phyloP scores from a whole-genome alignment of 2,113 vertebrate species.

The Hystrix cristata region DNA sequence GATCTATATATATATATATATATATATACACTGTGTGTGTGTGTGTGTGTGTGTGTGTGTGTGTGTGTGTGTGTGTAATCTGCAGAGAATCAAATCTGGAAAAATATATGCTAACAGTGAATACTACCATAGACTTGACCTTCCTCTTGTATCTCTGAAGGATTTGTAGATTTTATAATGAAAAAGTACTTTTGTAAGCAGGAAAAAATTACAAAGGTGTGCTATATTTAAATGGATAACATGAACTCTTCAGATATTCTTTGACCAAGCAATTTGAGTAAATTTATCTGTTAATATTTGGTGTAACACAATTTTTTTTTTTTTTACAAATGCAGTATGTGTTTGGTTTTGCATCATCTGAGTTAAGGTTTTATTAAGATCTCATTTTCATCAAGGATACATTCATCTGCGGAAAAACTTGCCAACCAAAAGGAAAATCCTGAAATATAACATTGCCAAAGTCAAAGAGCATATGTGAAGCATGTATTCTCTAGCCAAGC shows the following conservation, averaged over 20 bases:
- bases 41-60: no score
- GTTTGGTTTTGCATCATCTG: constrained; percentile 25
- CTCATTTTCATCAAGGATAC: constrained; percentile 62
- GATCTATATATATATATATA: neutral
- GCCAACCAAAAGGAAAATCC: constrained; percentile 61
- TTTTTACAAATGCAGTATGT: neutral
- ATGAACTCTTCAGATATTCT: neutral
- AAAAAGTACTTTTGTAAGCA: constrained; percentile 18
- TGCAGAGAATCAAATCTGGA: neutral
- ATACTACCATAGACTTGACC: neutral
- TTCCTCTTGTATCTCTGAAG: neutral
- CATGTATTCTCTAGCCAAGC: constrained; percentile 11
- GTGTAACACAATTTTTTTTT: neutral
- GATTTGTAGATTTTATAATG: neutral
- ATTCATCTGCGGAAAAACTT: constrained; percentile 55
- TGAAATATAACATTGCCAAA: constrained; percentile 52
- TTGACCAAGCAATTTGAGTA: neutral
- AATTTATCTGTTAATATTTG: constrained; percentile 25
- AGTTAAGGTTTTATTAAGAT: constrained; percentile 71
- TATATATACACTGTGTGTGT: no score
- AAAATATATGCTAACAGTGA: neutral
- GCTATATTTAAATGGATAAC: constrained; percentile 40
- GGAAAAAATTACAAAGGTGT: constrained; percentile 1
- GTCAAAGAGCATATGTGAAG: constrained; percentile 68
- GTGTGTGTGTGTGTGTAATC: no score